These are phyloP conservation scores for Pipistrellus kuhlii DNA, from an alignment of 2,797 vertebrate species.

Conservation along the genomic window DNA sequence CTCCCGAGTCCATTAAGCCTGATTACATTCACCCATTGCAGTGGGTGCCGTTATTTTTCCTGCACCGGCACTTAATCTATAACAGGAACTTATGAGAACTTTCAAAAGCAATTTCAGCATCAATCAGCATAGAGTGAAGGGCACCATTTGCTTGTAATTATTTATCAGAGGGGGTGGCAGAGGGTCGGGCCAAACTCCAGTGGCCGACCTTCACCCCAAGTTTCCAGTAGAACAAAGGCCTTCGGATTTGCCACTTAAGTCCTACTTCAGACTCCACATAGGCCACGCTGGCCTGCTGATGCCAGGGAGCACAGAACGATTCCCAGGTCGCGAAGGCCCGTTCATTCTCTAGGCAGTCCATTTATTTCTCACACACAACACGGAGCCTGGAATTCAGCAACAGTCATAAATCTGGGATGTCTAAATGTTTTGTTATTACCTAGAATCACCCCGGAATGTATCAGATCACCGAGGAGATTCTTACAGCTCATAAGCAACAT, in stretches of 20 bases:
- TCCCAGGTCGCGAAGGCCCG: neutral
- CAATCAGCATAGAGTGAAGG: constrained; percentile 93
- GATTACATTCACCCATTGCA: constrained; percentile 95
- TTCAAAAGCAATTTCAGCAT: constrained; percentile 95
- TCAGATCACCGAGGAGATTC: neutral
- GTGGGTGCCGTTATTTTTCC: constrained; percentile 94
- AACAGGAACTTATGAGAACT: constrained; percentile 96
- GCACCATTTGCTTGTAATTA: constrained; percentile 92
- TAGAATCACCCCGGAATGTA: neutral
- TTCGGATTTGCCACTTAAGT: rapidly evolving
- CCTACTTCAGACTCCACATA: neutral
- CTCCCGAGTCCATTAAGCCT: constrained; percentile 95
- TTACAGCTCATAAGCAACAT: neutral
- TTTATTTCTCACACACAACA: neutral
- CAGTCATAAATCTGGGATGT: neutral
- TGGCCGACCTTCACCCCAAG: constrained; percentile 85
- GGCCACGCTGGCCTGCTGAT: rapidly evolving
- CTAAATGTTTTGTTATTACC: neutral
- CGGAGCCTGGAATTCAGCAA: neutral
- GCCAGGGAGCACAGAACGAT: neutral
- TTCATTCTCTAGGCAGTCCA: neutral
- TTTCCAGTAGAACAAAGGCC: constrained; percentile 79
- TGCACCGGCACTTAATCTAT: constrained; percentile 95
- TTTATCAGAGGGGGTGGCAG: constrained; percentile 90
- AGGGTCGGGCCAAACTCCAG: constrained; percentile 83